Conservation (phyloP, 2,888 invertebrate genomes). For the Drosophila buzzatii region DNA sequence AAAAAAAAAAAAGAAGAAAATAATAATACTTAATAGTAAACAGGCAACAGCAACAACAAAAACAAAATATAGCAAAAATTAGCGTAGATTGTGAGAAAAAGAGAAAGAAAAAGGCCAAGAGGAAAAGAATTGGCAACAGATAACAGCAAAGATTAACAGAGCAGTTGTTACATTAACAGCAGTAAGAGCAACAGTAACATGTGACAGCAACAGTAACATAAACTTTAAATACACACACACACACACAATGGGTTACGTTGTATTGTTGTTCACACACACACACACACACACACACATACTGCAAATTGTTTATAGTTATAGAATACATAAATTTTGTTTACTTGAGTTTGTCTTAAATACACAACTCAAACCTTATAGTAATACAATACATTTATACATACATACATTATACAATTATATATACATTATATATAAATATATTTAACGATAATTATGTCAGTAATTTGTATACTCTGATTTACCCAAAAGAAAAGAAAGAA, state of each 20-base stretch:
- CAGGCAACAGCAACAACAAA: slow-evolving; percentile 14
- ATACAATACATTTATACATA: slow-evolving; percentile 21
- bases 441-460: slow-evolving; percentile 19
- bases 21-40: slow-evolving; percentile 10
- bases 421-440: slow-evolving; percentile 25
- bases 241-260: slow-evolving; percentile 34
- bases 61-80: slow-evolving; percentile 40
- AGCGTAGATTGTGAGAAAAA: slow-evolving; percentile 22
- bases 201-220: background rate
- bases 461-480: slow-evolving; percentile 10
- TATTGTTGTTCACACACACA: slow-evolving; percentile 47
- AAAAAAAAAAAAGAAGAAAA: slow-evolving; percentile 1
- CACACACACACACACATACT: slow-evolving; percentile 20
- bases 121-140: background rate
- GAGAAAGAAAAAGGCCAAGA: background rate
- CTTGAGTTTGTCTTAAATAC: slow-evolving; percentile 36
- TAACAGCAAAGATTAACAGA: slow-evolving; percentile 11
- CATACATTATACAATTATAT: slow-evolving; percentile 19
- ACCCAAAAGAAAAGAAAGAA: background rate
- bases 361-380: background rate
- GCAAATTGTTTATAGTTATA: slow-evolving; percentile 1
- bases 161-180: slow-evolving; percentile 28
- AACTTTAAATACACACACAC: slow-evolving; percentile 13
- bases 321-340: background rate
- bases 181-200: slow-evolving; percentile 20